Conservation (phyloP, 2,888 invertebrate genomes). For the Andrena hattorfiana region DNA sequence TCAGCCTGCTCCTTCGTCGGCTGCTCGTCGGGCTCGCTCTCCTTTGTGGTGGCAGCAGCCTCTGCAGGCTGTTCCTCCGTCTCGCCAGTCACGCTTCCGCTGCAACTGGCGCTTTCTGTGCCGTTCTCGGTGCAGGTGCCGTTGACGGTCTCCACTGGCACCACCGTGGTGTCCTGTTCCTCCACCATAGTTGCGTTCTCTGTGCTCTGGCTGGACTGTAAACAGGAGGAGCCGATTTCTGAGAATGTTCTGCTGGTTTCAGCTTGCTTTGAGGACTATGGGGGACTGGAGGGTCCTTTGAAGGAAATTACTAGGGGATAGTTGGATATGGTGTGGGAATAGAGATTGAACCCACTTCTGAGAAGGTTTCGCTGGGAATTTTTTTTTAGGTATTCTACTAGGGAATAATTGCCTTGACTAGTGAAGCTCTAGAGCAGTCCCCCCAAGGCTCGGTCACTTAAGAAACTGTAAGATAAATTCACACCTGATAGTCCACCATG, state of each 20-base stretch:
- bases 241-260: not conserved
- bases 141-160: constrained; percentile 63
- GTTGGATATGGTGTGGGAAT: not conserved
- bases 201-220: constrained; percentile 66
- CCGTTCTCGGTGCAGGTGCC: constrained; percentile 72
- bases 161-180: constrained; percentile 62
- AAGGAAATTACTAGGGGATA: too few relatives aligned
- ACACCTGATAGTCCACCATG: constrained; percentile 81
- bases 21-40: constrained; percentile 14
- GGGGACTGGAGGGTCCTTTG: not conserved
- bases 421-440: too few relatives aligned
- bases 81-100: constrained; percentile 77
- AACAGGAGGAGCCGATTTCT: not conserved
- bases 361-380: not conserved
- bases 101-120: constrained; percentile 73
- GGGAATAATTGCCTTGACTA: too few relatives aligned
- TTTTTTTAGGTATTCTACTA: too few relatives aligned
- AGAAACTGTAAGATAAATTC: not conserved
- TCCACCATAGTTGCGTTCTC: constrained; percentile 75
- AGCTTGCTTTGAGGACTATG: not conserved
- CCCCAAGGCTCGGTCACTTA: too few relatives aligned
- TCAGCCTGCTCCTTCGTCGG: constrained; percentile 41
- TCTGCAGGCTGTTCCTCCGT: constrained; percentile 53
- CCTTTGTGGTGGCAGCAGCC: constrained; percentile 12
- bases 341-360: not conserved